These are phyloP conservation scores for Entomyzon cyanotis DNA, from an alignment of 2,113 vertebrate species.

Conservation along the genomic window DNA sequence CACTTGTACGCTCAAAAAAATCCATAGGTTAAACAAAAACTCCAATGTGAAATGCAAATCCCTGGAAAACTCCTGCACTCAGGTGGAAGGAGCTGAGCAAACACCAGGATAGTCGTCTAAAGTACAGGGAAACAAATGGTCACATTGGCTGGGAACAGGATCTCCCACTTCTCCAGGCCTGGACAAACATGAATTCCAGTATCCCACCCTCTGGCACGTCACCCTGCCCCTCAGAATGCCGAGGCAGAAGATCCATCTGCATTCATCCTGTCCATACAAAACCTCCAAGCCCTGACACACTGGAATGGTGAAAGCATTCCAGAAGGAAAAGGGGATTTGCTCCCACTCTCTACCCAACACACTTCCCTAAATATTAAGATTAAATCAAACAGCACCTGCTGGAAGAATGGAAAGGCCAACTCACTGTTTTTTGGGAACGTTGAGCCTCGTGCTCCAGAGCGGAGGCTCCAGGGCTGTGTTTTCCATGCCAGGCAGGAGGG, in stretches of 20 bases:
- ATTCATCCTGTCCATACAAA: neutral
- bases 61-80: neutral
- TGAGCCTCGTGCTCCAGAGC: neutral
- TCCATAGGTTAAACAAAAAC: neutral
- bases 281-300: neutral
- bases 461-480: neutral
- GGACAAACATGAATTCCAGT: neutral
- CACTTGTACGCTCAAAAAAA: neutral
- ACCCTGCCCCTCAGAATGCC: rapidly evolving
- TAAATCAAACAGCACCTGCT: neutral
- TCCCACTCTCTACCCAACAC: neutral
- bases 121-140: neutral
- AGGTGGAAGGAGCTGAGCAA: neutral
- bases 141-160: neutral
- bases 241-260: neutral
- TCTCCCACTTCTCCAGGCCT: neutral
- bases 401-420: neutral
- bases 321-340: neutral
- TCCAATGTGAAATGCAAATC: neutral
- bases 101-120: neutral
- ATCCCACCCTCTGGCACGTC: neutral
- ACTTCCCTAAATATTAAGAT: neutral
- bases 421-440: neutral
- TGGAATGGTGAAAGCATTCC: neutral
- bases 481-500: neutral